phyloP scores from a whole-genome alignment of 2,888 invertebrate species.

The Eristalinus aeneus region DNA sequence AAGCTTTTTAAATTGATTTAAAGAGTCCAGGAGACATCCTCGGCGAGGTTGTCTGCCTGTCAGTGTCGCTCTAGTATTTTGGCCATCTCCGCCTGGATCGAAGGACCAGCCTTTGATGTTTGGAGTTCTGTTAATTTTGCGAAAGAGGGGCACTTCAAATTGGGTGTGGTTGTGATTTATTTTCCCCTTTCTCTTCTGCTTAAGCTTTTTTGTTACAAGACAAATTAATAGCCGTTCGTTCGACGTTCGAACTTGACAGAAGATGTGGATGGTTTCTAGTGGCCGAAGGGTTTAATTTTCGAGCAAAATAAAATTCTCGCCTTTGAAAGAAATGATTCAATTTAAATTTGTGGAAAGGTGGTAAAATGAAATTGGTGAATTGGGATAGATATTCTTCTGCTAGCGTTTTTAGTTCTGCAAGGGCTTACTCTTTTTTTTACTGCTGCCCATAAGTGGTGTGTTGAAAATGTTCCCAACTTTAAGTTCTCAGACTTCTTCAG shows the following conservation, averaged over 20 bases:
- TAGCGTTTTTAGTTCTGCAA: too few relatives aligned
- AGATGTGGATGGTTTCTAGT: background rate
- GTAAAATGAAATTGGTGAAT: too few relatives aligned
- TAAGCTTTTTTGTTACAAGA: background rate
- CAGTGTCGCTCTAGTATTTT: background rate
- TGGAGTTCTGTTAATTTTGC: background rate
- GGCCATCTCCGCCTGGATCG: conserved; percentile 11
- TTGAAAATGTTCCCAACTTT: too few relatives aligned
- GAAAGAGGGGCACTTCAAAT: conserved; percentile 2
- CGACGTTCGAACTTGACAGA: background rate
- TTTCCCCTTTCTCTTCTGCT: background rate
- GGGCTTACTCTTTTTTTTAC: too few relatives aligned
- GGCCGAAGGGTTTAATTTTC: background rate
- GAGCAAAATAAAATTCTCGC: too few relatives aligned
- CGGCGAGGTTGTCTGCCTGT: background rate
- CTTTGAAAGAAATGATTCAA: too few relatives aligned
- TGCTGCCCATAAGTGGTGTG: too few relatives aligned
- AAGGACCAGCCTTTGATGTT: conserved; percentile 30
- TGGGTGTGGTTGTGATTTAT: conserved; percentile 12
- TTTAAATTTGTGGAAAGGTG: too few relatives aligned
- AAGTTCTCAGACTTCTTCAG: too few relatives aligned
- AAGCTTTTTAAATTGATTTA: conserved; percentile 68
- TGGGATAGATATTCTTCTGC: too few relatives aligned
- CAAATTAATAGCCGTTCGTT: background rate
- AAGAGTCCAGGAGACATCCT: conserved; percentile 22